Evolutionary conservation across 2,888 invertebrate species (phyloP).

Genomic region (Agrypnus murinus): DNA sequence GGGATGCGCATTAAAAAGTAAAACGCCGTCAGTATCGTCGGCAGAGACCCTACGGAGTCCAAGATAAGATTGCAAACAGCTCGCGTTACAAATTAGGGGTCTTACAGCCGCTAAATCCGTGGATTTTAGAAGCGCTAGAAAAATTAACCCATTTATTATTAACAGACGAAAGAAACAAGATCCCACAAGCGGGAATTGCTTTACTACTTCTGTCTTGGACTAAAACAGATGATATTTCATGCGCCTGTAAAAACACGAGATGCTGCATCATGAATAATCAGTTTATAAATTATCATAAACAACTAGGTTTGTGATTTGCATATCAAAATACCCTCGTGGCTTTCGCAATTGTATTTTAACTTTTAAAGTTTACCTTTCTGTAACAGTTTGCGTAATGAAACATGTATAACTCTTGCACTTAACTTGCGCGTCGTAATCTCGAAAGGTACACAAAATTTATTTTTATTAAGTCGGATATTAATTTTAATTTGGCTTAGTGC

Average conservation of each 20-base stretch:
- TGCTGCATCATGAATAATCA: conserved; percentile 64
- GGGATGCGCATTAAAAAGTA: conserved; percentile 52
- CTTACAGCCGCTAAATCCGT: conserved; percentile 60
- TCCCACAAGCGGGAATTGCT: conserved; percentile 66
- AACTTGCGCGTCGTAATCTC: conserved; percentile 10
- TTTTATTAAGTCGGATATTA: conserved; percentile 18
- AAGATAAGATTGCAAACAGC: conserved; percentile 64
- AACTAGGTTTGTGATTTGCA: conserved; percentile 61
- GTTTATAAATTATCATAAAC: conserved; percentile 64
- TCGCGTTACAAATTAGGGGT: conserved; percentile 69
- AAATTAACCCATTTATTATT: conserved; percentile 71
- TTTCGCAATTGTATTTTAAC: conserved; percentile 57
- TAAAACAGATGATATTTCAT: conserved; percentile 63
- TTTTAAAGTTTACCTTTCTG: conserved; percentile 48
- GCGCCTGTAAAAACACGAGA: conserved; percentile 59
- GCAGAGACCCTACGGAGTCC: conserved; percentile 38
- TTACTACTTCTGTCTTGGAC: conserved; percentile 62
- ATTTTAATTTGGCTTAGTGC: conserved; percentile 12
- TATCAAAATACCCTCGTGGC: conserved; percentile 59
- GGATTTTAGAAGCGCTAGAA: conserved; percentile 68
- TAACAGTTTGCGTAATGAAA: conserved; percentile 9
- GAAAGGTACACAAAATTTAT: conserved; percentile 19
- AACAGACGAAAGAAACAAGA: conserved; percentile 67
- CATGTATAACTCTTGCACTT: conserved; percentile 10
- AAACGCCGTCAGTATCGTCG: conserved; percentile 26